phyloP scores from a whole-genome alignment of 2,797 vertebrate genomes.

The Pelobates cultripes region DNA sequence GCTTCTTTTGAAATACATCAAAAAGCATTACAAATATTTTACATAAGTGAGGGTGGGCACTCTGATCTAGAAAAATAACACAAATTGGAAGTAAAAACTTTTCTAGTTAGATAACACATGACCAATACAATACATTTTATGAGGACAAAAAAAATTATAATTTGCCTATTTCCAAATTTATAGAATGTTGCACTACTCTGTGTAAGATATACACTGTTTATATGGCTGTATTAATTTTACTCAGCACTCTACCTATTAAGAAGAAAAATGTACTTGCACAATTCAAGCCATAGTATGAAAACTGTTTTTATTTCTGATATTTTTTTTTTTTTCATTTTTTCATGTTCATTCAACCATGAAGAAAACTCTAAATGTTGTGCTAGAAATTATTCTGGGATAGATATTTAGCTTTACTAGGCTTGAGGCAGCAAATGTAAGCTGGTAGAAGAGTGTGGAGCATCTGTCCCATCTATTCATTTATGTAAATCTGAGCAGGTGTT shows the following conservation, averaged over 20 bases:
- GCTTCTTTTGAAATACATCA: not conserved
- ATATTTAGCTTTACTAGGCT: not conserved
- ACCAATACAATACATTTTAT: not conserved
- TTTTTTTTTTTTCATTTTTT: not conserved
- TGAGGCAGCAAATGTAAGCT: not conserved
- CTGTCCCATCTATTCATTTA: not conserved
- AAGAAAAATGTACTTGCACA: no score
- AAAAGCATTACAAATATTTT: not conserved
- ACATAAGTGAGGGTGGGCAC: not conserved
- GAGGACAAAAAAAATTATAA: not conserved
- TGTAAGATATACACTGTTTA: not conserved
- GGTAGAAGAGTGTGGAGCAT: not conserved
- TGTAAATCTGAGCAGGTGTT: not conserved
- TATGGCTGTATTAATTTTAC: not conserved
- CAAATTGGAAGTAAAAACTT: not conserved
- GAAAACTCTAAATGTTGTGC: not conserved
- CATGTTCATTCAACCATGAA: not conserved
- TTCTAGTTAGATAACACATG: not conserved
- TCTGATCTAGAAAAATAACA: not conserved
- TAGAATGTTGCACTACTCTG: not conserved
- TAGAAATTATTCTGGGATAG: not conserved
- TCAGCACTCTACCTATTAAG: not conserved
- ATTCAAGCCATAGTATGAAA: not conserved
- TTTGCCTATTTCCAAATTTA: conserved; percentile 2
- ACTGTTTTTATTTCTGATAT: not conserved